phyloP scores from a whole-genome alignment of 2,888 invertebrate genomes.

The Hemicrepidius hirtus region DNA sequence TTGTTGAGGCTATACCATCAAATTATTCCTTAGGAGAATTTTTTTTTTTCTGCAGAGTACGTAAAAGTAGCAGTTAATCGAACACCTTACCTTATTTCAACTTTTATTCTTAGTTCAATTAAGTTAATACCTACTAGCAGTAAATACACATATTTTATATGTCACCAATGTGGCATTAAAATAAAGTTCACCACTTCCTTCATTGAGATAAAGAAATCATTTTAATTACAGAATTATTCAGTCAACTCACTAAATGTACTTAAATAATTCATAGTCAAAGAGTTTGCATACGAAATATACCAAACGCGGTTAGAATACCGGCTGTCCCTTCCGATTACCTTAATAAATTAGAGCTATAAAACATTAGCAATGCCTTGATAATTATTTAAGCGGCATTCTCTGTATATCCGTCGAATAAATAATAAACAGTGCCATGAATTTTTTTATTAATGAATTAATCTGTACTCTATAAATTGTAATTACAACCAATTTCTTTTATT shows the following conservation, averaged over 20 bases:
- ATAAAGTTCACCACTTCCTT: background rate
- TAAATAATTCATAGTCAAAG: slow-evolving; percentile 7
- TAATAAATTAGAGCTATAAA: slow-evolving; percentile 7
- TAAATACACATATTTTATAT: no score
- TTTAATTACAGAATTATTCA: slow-evolving; percentile 2
- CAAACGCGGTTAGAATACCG: background rate
- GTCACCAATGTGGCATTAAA: background rate
- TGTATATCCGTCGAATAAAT: no score
- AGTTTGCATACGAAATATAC: slow-evolving; percentile 1
- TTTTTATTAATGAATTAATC: no score
- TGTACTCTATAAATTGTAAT: background rate
- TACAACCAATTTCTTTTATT: slow-evolving; percentile 33
- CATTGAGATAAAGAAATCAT: background rate
- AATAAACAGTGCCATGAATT: no score
- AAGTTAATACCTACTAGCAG: no score
- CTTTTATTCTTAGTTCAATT: no score
- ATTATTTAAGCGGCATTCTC: no score
- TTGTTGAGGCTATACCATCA: no score
- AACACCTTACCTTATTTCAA: no score
- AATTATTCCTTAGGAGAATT: no score
- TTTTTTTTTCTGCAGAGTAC: no score
- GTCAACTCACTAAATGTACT: background rate
- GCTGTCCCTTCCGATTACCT: background rate
- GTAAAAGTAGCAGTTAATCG: no score
- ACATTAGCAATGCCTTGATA: background rate